Base-by-base conservation (phyloP, 1,140 invertebrate species). In the Pseudoatta argentina region DNA sequence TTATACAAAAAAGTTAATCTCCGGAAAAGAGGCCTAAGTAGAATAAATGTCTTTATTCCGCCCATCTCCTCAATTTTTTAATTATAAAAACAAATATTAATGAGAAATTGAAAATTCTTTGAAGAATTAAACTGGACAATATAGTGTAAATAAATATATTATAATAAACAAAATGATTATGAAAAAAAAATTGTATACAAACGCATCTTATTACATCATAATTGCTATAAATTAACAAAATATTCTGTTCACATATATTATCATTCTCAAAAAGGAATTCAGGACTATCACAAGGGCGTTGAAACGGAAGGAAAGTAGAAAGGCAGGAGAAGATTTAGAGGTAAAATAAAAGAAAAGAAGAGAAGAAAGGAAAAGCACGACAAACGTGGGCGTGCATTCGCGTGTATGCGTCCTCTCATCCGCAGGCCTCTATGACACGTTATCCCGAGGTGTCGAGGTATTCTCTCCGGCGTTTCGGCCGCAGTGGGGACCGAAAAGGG, bases 371-470 rank as follows among this genome's bases (percentile, higher is more conserved):
- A 53, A 55, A 85, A 75, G 88, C 67, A 71, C n/a, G 63, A 73
- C 4, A 57, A 79, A 75, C 79, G 89, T 89, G 86, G 88, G 88
- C 79, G 89, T 78, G 66, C 72, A 76, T 48, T 69, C 55, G 77
- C 76, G 69, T 87, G 72, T 76, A n/a, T 51, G 53, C 72, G 66
- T 89, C 51, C 48, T 81, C 78, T 81, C 78, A 59, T 71, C 69
- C 85, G 10, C 53, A 51, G 55, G 73, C 30, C 67, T 91, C 87
- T 91, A 91, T 91, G 89, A 91, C 90, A 79, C 75, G 87, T 88
- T 91, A 78, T 91, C 63, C 85, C 86, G 66, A 91, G 91, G 91
- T 91, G 91, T 91, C 90, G 88, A 91, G 85, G 87, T 39, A 85
- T 81, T 81, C 69, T 85, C 75, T 75, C 67, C 24, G 82, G 0